Base-by-base conservation (phyloP, 2,888 invertebrate genomes). In the Allygus modestus region DNA sequence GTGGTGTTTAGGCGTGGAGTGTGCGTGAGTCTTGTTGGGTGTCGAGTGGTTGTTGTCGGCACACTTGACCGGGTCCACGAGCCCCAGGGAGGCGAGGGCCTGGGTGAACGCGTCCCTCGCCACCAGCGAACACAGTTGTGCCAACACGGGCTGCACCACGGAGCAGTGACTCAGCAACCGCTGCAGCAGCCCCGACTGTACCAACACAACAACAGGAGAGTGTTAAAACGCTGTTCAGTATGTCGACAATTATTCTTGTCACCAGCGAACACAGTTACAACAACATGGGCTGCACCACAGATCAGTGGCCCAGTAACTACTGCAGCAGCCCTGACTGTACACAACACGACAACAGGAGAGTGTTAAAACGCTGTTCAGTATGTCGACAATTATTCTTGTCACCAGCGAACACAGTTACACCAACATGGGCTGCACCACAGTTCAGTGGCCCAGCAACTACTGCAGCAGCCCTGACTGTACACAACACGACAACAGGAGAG, bases 31-130 rank as follows among this genome's bases (percentile, higher is more conserved):
- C 33, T 81, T 77, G 33, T 73, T 77, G 20, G 85, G 54, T 23
- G 85, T 69, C 0, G 75, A 83, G 23, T 83, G 83, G 28, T 83
- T 83, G 41, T 75, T 83, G 69, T 54, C 82, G 2, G 84, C 51
- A 75, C 82, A 73, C 26, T 58, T 69, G 61, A 77, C 85, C 86
- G 89, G 89, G 85, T 92, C 92, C 58, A 93, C 88, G 17, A 94
- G 89, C 4, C 92, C 93, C 82, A 94, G 90, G 84, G 91, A 92
- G 20, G 92, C 90, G 61, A 94, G 89, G 0, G 93, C 92, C 88
- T 92, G 91, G 1, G 92, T 93, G 88, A 94, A 94, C 87, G 93
- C 92, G 85, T 93, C 93, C 84, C 93, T 91, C 88, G 93, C 93
- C 11, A 94, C 93, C 86, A 94, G 89, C 86, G 93, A 92, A 87